A percentile compares a stretch with the other conserved stretches of the same genome.
Evolutionary conservation across 2,797 vertebrate genomes (phyloP).

Genomic region (Zenarchopterus dispar): DNA sequence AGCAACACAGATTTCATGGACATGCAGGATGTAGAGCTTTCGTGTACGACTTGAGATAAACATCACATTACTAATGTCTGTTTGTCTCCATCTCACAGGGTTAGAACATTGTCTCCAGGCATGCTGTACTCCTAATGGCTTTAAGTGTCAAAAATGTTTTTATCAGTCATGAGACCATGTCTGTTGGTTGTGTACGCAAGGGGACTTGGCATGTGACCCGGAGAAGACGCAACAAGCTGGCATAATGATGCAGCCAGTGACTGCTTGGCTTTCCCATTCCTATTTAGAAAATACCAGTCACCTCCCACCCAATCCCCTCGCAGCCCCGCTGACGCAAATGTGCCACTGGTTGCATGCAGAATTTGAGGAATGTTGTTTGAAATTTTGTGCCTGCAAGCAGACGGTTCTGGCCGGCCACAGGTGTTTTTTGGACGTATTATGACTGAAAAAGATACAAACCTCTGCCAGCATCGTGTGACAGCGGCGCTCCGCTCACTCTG

Average conservation of each 20-base stretch:
- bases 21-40: background rate
- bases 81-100: slow-evolving; percentile 25
- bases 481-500: background rate
- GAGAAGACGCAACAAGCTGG: slow-evolving; percentile 73
- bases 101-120: slow-evolving; percentile 52
- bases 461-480: slow-evolving; percentile 39
- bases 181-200: slow-evolving; percentile 59
- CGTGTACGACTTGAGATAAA: background rate
- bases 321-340: slow-evolving; percentile 74
- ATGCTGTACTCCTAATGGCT: slow-evolving; percentile 50
- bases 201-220: slow-evolving; percentile 73
- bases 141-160: slow-evolving; percentile 62
- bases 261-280: slow-evolving; percentile 63
- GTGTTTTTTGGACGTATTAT: slow-evolving; percentile 38
- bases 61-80: slow-evolving; percentile 5
- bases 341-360: slow-evolving; percentile 78
- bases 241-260: slow-evolving; percentile 65
- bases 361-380: slow-evolving; percentile 80
- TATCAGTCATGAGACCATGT: slow-evolving; percentile 71
- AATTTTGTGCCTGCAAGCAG: slow-evolving; percentile 68
- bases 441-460: slow-evolving; percentile 30
- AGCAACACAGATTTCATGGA: background rate
- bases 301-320: slow-evolving; percentile 63
- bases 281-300: slow-evolving; percentile 75
- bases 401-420: slow-evolving; percentile 37